Percentiles rank a stretch among this genome's conserved stretches.
These are phyloP conservation scores for Podarcis lilfordi DNA, from an alignment of 2,797 vertebrate genomes.

Conservation along the genomic window DNA sequence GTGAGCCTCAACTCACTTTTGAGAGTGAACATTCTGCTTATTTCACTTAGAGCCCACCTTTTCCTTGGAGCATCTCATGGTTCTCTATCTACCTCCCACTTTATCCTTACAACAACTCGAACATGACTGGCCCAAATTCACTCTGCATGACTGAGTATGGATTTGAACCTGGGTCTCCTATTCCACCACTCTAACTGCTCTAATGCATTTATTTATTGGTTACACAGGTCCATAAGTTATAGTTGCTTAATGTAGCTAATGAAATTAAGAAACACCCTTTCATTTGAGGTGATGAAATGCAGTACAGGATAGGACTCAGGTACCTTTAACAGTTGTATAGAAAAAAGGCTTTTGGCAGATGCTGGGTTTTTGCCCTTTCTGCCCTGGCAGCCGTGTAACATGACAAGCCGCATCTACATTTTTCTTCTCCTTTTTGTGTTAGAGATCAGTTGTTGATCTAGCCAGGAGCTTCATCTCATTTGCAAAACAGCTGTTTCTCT, in stretches of 20 bases:
- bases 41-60: neutral
- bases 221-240: neutral
- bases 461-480: slow-evolving; percentile 23
- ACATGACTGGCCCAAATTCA: neutral
- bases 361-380: neutral
- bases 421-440: neutral
- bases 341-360: neutral
- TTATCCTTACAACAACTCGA: neutral
- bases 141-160: neutral
- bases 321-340: neutral
- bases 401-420: neutral
- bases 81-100: neutral
- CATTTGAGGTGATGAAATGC: neutral
- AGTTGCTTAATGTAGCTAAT: neutral
- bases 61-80: neutral
- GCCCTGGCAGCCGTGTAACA: neutral
- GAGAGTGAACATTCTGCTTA: neutral
- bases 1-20: neutral
- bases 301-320: neutral
- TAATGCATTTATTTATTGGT: neutral
- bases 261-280: neutral
- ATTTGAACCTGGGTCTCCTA: neutral
- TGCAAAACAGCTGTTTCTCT: neutral
- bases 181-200: neutral
- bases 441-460: slow-evolving; percentile 7